Base-by-base conservation (phyloP, 53 echinoderm and acorn worm species). In the Paelopatides confundens region DNA sequence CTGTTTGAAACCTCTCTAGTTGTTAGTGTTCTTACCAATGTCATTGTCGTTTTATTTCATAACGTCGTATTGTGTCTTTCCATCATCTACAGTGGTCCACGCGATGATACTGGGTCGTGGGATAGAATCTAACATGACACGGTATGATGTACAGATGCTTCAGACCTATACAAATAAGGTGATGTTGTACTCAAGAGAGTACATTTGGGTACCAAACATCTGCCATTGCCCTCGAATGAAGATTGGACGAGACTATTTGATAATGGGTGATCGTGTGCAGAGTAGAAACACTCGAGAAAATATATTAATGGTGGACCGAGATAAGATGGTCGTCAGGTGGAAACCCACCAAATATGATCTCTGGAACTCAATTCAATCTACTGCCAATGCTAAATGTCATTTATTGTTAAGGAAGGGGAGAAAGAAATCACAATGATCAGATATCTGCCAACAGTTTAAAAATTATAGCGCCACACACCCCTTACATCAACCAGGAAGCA, bases 201-300 rank as follows among this genome's bases (percentile, higher is more conserved):
- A 87, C 39, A 64, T 99, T 35, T 99, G 99, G 99, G 93, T 94
- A 0, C 92, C 94, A 35, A 94, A 95, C 70, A 67, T 90, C 21
- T 99, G 99, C 28, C 90, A 92, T 31, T 99, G 99, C 40, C 99
- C 99, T 1, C 50, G 64, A 24, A 82, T 99, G 32, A 88, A 87
- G 50, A 71, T 93, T 0, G 90, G 88, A 24, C 76, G 86, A 11
- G 92, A 94, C 27, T 99, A 99, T 85, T 40, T 99, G 46, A 87
- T 96, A 17, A 96, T 94, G 43, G 99, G 99, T 1, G 86, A 88
- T 51, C 88, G 92, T 35, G 82, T 86, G 12, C 90, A 88, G 35
- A 91, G 78, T 85, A 13, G 74, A 14, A 85, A 65, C 38, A 85
- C 89, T 21, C 89, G 94, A 15, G 94, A 99, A 68, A 99, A 92